These are phyloP conservation scores for Bovichtus variegatus DNA, from an alignment of 2,797 vertebrate species.

Conservation along the genomic window DNA sequence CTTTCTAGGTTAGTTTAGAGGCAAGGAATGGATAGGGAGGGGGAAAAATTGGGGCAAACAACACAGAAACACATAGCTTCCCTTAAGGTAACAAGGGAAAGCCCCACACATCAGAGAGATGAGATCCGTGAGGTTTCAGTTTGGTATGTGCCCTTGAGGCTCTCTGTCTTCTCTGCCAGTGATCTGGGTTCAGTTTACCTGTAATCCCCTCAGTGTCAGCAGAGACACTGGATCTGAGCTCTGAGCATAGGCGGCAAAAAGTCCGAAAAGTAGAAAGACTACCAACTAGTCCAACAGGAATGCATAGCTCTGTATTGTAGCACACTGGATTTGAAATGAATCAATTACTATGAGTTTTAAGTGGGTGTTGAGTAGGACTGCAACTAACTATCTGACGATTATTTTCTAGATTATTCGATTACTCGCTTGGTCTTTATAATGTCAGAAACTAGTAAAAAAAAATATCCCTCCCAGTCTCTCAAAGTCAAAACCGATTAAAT, in stretches of 20 bases:
- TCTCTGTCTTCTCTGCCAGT: conserved; percentile 25
- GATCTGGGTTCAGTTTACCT: conserved; percentile 66
- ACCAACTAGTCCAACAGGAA: conserved; percentile 10
- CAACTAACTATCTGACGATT: too few species aligned
- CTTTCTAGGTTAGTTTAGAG: conserved; percentile 31
- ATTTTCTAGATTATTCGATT: too few species aligned
- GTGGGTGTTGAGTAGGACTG: not conserved
- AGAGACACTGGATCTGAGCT: conserved; percentile 47
- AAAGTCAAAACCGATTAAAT: too few species aligned
- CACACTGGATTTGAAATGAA: not conserved
- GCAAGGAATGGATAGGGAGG: not conserved
- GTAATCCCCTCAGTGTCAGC: conserved; percentile 64
- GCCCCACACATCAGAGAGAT: conserved; percentile 39
- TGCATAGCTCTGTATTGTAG: not conserved
- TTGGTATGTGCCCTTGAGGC: conserved; percentile 59
- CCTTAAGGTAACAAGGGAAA: conserved; percentile 22
- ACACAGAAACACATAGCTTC: not conserved
- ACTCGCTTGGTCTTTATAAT: too few species aligned
- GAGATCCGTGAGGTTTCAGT: conserved; percentile 49
- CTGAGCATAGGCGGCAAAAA: conserved; percentile 16
- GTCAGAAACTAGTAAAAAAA: too few species aligned
- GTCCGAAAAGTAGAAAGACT: conserved; percentile 11
- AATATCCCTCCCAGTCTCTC: too few species aligned
- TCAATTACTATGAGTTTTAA: not conserved
- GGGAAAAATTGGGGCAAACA: conserved; percentile 8